These are phyloP conservation scores for Hyperoodon ampullatus DNA, from an alignment of 2,113 vertebrate species.

Conservation along the genomic window DNA sequence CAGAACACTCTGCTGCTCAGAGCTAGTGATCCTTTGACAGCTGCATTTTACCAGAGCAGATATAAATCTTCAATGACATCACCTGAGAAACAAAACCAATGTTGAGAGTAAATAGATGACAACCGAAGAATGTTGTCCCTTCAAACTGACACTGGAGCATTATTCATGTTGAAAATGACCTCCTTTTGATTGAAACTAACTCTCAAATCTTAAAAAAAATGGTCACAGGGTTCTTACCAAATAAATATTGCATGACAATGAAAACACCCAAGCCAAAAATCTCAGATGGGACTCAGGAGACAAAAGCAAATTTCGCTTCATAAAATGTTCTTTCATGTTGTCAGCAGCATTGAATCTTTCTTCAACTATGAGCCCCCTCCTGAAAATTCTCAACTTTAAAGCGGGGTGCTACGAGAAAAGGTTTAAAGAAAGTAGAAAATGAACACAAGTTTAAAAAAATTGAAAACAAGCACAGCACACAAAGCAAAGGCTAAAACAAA, in stretches of 20 bases:
- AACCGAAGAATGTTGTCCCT: neutral
- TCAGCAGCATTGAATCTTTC: neutral
- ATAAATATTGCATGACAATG: conserved; percentile 4
- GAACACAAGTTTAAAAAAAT: neutral
- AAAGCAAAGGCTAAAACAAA: neutral
- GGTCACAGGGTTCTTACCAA: neutral
- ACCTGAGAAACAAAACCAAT: conserved; percentile 48
- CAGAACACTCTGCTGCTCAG: neutral
- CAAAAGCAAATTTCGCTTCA: neutral
- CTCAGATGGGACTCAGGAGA: neutral
- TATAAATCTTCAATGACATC: conserved; percentile 57
- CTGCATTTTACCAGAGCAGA: conserved; percentile 38
- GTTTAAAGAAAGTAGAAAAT: conserved; percentile 11
- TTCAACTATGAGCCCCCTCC: neutral
- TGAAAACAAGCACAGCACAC: neutral
- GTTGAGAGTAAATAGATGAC: conserved; percentile 31
- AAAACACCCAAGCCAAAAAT: conserved; percentile 34
- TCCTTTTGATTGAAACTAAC: conserved; percentile 34
- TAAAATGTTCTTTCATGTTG: neutral
- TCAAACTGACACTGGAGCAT: neutral
- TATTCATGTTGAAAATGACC: conserved; percentile 50
- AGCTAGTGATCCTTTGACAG: neutral
- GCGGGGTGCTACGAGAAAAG: neutral
- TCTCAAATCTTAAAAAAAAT: neutral
- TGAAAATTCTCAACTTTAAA: neutral